Percentiles rank a stretch among this genome's conserved stretches.
phyloP scores from a whole-genome alignment of 2,888 invertebrate species.

The Cistogaster globosa region DNA sequence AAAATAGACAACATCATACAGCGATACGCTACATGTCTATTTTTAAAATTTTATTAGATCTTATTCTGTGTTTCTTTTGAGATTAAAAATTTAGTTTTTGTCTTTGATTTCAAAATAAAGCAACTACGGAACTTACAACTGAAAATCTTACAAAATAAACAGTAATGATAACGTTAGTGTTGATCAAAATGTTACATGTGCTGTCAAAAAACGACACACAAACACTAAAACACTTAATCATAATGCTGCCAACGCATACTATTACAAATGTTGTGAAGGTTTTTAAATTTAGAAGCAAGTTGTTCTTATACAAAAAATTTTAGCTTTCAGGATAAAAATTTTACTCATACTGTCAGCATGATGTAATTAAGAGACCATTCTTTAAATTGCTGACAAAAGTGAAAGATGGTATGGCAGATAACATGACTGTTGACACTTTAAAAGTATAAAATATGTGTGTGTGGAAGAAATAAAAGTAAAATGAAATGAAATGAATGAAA shows the following conservation, averaged over 20 bases:
- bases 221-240: slow-evolving; percentile 18
- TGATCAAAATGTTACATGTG: slow-evolving; percentile 15
- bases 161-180: too few relatives aligned
- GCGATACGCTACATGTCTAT: too few relatives aligned
- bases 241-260: background rate
- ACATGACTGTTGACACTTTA: slow-evolving; percentile 80
- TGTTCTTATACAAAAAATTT: slow-evolving; percentile 6
- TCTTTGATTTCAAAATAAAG: too few relatives aligned
- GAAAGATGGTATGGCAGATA: slow-evolving; percentile 81
- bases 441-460: slow-evolving; percentile 72
- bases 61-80: too few relatives aligned
- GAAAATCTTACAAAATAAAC: too few relatives aligned
- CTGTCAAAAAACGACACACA: slow-evolving; percentile 34
- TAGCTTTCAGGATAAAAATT: slow-evolving; percentile 44
- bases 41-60: too few relatives aligned
- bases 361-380: slow-evolving; percentile 82
- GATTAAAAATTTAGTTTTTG: too few relatives aligned
- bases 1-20: too few relatives aligned
- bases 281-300: slow-evolving; percentile 27
- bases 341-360: slow-evolving; percentile 64
- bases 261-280: slow-evolving; percentile 29
- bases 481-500: slow-evolving; percentile 42
- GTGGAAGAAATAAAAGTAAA: slow-evolving; percentile 20
- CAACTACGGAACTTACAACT: too few relatives aligned
- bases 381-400: slow-evolving; percentile 82